phyloP scores from a whole-genome alignment of 2,113 vertebrate genomes.

The Oncorhynchus clarkii region DNA sequence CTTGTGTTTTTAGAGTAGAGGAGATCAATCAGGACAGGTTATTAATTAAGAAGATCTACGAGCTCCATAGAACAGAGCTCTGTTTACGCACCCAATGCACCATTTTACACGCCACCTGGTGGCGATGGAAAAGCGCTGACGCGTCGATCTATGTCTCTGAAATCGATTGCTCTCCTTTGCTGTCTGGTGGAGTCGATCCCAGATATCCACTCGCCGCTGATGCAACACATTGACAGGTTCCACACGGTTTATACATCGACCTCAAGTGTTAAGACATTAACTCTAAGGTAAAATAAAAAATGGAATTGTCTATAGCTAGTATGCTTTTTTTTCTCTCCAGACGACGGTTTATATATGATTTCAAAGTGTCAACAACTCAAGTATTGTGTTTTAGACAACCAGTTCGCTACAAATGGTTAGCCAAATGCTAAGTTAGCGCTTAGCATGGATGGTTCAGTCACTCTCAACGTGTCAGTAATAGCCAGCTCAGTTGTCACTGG shows the following conservation, averaged over 20 bases:
- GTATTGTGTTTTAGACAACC: not conserved
- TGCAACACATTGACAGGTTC: slow-evolving; percentile 63
- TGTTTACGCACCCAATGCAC: too few species aligned
- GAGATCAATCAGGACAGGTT: too few species aligned
- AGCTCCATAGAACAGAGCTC: too few species aligned
- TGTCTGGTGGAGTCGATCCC: slow-evolving; percentile 12
- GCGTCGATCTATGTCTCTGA: not conserved
- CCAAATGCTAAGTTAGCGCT: not conserved
- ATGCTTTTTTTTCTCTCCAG: not conserved
- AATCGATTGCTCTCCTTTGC: slow-evolving; percentile 43
- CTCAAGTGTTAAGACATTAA: not conserved
- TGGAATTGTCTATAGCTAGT: not conserved
- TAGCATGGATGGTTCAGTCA: slow-evolving; percentile 5
- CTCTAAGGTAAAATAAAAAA: slow-evolving; percentile 23
- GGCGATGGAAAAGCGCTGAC: not conserved
- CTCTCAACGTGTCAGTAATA: not conserved
- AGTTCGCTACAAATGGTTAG: not conserved
- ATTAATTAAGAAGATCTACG: too few species aligned
- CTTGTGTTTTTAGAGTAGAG: too few species aligned
- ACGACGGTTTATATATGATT: not conserved
- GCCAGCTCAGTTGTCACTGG: not conserved
- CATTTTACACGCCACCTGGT: slow-evolving; percentile 26
- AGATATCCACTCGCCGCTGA: slow-evolving; percentile 60
- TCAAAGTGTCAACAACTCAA: not conserved
- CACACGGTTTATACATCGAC: not conserved